These are phyloP conservation scores for Rhyacophila evoluta DNA, from an alignment of 2,888 invertebrate genomes.

Conservation along the genomic window DNA sequence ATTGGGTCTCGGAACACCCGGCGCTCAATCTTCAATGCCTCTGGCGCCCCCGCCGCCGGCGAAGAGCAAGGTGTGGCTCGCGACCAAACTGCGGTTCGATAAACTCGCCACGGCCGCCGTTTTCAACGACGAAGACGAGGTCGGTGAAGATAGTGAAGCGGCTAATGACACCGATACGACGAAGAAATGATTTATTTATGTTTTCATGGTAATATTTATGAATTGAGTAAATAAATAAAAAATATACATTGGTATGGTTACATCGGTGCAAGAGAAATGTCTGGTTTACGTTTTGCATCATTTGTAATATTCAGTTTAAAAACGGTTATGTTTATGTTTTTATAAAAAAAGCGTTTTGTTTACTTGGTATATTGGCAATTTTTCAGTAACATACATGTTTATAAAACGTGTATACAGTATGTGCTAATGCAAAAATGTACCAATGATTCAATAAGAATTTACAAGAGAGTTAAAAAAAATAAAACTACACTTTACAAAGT, in stretches of 20 bases:
- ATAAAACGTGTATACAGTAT: too few species aligned
- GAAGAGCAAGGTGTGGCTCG: slow-evolving; percentile 62
- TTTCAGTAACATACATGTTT: too few species aligned
- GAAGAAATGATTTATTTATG: background rate
- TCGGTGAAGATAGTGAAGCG: slow-evolving; percentile 38
- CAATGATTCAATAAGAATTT: too few species aligned
- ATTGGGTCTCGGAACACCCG: slow-evolving; percentile 72
- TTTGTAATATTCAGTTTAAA: background rate
- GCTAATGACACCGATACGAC: background rate
- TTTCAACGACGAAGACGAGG: slow-evolving; percentile 45
- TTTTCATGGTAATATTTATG: too few species aligned
- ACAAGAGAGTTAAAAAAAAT: too few species aligned
- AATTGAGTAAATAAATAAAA: too few species aligned
- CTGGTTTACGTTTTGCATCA: background rate
- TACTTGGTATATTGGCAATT: too few species aligned
- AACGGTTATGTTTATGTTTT: background rate
- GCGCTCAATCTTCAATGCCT: slow-evolving; percentile 57
- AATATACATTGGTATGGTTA: background rate
- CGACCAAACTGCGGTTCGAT: slow-evolving; percentile 59
- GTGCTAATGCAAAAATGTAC: too few species aligned
- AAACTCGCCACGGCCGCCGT: slow-evolving; percentile 59
- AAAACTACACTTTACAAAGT: too few species aligned
- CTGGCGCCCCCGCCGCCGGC: slow-evolving; percentile 56
- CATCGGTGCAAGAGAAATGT: background rate
- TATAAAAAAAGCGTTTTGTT: too few species aligned